Evolutionary conservation across 2,888 invertebrate species (phyloP).

Genomic region (Pterobdella sp.): DNA sequence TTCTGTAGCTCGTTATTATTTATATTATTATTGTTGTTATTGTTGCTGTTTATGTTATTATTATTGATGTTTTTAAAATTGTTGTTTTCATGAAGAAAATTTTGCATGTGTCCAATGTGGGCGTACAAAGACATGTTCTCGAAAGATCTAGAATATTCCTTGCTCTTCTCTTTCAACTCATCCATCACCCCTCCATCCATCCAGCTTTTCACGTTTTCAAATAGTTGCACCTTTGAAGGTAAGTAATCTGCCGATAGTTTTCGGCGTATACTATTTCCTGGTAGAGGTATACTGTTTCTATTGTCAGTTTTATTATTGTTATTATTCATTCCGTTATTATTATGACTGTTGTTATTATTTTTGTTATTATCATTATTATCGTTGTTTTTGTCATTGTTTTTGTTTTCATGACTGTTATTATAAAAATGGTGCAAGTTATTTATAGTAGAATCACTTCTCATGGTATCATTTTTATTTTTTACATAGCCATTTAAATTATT

Average conservation of each 20-base stretch:
- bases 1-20: neutral
- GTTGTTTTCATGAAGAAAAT: neutral
- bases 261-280: no score
- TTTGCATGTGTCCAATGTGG: neutral
- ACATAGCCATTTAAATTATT: no score
- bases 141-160: neutral
- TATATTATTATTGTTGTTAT: constrained; percentile 10
- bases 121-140: neutral
- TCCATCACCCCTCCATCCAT: constrained; percentile 1
- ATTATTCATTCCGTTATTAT: neutral
- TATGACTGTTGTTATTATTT: constrained; percentile 6
- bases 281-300: neutral
- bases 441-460: neutral
- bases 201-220: neutral
- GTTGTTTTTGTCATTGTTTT: neutral
- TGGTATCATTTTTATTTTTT: neutral
- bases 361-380: constrained; percentile 14
- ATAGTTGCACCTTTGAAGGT: neutral
- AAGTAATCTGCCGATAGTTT: no score
- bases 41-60: neutral
- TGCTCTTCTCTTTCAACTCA: neutral
- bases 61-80: neutral
- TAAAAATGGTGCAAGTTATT: neutral
- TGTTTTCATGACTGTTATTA: neutral
- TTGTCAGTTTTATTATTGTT: constrained; percentile 12